Conservation (phyloP, 2,797 vertebrate species). For the Chiroxiphia lanceolata region DNA sequence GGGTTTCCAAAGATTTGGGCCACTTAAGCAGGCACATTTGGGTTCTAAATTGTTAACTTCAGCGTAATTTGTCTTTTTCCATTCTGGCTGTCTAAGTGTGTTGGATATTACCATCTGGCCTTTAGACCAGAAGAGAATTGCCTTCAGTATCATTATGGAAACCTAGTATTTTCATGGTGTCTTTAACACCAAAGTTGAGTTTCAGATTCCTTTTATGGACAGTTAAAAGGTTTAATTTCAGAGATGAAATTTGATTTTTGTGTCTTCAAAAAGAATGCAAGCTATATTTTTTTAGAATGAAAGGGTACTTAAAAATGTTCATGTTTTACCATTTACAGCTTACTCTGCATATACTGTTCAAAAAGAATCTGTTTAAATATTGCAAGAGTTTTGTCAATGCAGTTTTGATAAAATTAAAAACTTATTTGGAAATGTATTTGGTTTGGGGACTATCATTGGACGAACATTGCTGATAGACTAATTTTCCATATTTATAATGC, state of each 20-base stretch:
- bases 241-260: not conserved
- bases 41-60: not conserved
- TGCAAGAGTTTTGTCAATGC: not conserved
- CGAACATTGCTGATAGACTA: not conserved
- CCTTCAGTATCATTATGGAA: not conserved
- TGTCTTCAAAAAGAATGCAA: not conserved
- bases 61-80: not conserved
- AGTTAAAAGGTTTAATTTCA: not conserved
- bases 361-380: not conserved
- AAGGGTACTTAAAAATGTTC: not conserved
- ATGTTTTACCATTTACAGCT: not conserved
- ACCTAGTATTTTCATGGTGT: not conserved
- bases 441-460: not conserved
- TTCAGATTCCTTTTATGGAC: not conserved
- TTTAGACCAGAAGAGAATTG: not conserved
- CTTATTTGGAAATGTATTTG: not conserved
- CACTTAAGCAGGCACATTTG: not conserved
- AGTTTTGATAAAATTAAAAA: not conserved
- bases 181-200: not conserved
- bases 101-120: not conserved
- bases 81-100: not conserved
- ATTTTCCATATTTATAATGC: not conserved
- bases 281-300: not conserved
- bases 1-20: not conserved
- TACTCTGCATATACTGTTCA: not conserved